phyloP scores from a whole-genome alignment of 2,888 invertebrate species.

The Sycophila texana region DNA sequence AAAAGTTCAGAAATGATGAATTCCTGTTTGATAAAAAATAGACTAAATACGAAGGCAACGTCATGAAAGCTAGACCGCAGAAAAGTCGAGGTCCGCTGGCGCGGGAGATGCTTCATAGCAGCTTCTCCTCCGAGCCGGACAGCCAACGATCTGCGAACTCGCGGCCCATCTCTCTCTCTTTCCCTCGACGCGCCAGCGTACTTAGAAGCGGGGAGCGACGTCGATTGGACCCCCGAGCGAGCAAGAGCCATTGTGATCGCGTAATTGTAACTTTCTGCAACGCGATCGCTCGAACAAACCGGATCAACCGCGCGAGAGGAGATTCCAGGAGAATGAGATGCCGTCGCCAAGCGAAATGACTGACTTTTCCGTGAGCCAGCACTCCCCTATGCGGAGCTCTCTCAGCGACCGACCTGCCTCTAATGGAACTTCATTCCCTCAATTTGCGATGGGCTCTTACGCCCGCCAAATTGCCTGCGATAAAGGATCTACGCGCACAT shows the following conservation, averaged over 20 bases:
- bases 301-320: slow-evolving; percentile 62
- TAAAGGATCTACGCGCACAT: slow-evolving; percentile 25
- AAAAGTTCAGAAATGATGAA: too few species aligned
- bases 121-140: background rate
- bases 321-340: slow-evolving; percentile 40
- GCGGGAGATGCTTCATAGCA: background rate
- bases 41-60: too few species aligned
- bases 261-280: slow-evolving; percentile 66
- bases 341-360: background rate
- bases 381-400: background rate
- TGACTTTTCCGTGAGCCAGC: background rate
- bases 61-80: background rate
- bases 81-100: background rate
- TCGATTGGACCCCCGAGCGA: slow-evolving; percentile 62
- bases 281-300: slow-evolving; percentile 62
- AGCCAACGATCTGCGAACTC: slow-evolving; percentile 58
- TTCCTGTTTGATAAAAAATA: too few species aligned
- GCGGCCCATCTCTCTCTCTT: slow-evolving; percentile 14
- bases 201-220: slow-evolving; percentile 61
- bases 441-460: slow-evolving; percentile 27
- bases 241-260: slow-evolving; percentile 66
- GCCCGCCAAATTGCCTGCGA: slow-evolving; percentile 31
- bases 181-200: slow-evolving; percentile 60
- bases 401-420: background rate
- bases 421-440: slow-evolving; percentile 44